These are phyloP conservation scores for Bombylius discolor DNA, from an alignment of 2,888 invertebrate genomes.

Conservation along the genomic window DNA sequence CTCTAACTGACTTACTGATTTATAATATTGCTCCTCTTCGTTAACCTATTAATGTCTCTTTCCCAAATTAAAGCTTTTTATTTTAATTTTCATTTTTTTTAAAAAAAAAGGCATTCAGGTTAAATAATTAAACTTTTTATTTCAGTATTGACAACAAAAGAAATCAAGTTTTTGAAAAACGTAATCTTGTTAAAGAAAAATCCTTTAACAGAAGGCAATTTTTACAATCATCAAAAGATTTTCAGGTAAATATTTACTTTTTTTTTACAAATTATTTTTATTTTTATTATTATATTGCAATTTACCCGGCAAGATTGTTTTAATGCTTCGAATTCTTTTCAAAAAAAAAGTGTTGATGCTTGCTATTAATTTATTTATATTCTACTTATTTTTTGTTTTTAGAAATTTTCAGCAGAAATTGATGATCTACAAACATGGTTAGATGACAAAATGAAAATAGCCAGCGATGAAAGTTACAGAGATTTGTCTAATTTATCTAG, in stretches of 20 bases:
- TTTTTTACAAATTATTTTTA: too few species aligned
- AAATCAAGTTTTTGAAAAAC: slow-evolving; percentile 58
- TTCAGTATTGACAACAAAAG: slow-evolving; percentile 55
- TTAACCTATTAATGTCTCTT: not conserved
- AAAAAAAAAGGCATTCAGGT: not conserved
- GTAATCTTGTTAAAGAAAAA: slow-evolving; percentile 61
- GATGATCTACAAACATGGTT: slow-evolving; percentile 86
- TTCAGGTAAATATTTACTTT: slow-evolving; percentile 40
- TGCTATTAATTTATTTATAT: too few species aligned
- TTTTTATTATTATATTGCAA: too few species aligned
- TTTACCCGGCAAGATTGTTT: slow-evolving; percentile 5
- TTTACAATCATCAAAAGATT: slow-evolving; percentile 72
- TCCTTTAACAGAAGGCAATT: slow-evolving; percentile 61
- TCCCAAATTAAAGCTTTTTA: too few species aligned
- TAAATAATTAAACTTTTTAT: not conserved
- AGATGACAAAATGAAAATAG: slow-evolving; percentile 79
- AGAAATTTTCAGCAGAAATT: slow-evolving; percentile 78
- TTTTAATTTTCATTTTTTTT: too few species aligned
- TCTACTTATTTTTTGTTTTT: not conserved
- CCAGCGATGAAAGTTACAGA: slow-evolving; percentile 83
- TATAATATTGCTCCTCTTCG: not conserved
- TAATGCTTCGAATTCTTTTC: not conserved
- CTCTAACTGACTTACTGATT: too few species aligned
- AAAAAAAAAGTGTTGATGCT: not conserved
- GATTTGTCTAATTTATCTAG: slow-evolving; percentile 81